Percentiles rank a stretch among this genome's conserved stretches.
Conservation (phyloP, 2,888 invertebrate genomes). For the Empis stercorea region DNA sequence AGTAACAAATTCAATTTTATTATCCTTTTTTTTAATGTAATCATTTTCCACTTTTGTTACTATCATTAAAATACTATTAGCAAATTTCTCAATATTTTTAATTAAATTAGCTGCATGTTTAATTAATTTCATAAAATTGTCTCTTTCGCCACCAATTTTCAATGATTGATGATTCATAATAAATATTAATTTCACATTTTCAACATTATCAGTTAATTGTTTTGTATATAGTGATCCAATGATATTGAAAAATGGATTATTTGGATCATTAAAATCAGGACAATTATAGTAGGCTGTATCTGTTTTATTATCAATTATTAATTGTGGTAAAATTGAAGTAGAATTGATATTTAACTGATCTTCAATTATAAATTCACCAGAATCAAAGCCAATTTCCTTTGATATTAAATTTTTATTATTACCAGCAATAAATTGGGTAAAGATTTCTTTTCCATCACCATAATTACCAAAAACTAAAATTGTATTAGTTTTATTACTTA, state of each 20-base stretch:
- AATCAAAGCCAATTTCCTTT: constrained; percentile 2
- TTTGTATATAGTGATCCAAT: too few relatives aligned
- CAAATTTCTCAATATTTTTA: constrained; percentile 6
- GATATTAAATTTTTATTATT: constrained; percentile 3
- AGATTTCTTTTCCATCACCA: neutral
- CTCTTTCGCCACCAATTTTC: constrained; percentile 6
- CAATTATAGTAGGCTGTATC: constrained; percentile 10
- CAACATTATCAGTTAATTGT: constrained; percentile 7
- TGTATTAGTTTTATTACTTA: neutral
- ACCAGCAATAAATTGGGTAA: neutral
- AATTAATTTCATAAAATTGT: constrained; percentile 8
- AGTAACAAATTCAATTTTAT: neutral
- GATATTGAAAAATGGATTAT: too few relatives aligned
- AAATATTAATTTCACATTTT: constrained; percentile 11
- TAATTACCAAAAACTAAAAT: neutral
- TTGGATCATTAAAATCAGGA: constrained; percentile 14
- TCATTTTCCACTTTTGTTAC: constrained; percentile 12
- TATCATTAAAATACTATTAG: constrained; percentile 8
- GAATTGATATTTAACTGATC: neutral
- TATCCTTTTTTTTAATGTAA: neutral
- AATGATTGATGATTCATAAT: constrained; percentile 8
- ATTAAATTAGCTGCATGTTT: constrained; percentile 7
- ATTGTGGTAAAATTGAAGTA: constrained; percentile 3
- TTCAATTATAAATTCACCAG: constrained; percentile 6
- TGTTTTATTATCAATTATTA: constrained; percentile 3